phyloP scores from a whole-genome alignment of 2,113 vertebrate genomes.

The Carassius auratus region DNA sequence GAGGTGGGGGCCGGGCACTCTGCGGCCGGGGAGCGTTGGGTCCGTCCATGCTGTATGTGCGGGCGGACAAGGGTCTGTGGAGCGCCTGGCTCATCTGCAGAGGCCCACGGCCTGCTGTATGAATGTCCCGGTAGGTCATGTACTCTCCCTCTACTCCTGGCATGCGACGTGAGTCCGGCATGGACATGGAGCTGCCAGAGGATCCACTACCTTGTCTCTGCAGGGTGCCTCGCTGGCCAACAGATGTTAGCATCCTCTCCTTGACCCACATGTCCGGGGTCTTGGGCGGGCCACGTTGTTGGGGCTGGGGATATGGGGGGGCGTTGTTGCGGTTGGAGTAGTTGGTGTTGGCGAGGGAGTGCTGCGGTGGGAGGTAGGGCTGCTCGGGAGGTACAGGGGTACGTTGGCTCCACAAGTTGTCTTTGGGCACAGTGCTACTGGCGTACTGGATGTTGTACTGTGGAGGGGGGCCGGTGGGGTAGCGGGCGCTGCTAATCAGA shows the following conservation, averaged over 20 bases:
- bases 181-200: slow-evolving; percentile 80
- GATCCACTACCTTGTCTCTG: slow-evolving; percentile 89
- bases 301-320: slow-evolving; percentile 80
- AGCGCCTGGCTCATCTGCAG: slow-evolving; percentile 77
- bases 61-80: slow-evolving; percentile 94
- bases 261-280: slow-evolving; percentile 80
- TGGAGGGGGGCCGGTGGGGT: slow-evolving; percentile 75
- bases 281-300: slow-evolving; percentile 74
- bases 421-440: slow-evolving; percentile 83
- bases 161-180: slow-evolving; percentile 78
- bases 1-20: slow-evolving; percentile 79
- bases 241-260: slow-evolving; percentile 75
- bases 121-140: slow-evolving; percentile 91
- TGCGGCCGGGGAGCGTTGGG: slow-evolving; percentile 81
- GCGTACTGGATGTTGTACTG: slow-evolving; percentile 94
- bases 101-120: slow-evolving; percentile 83
- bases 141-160: slow-evolving; percentile 89
- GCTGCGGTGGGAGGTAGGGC: slow-evolving; percentile 80
- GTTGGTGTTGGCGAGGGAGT: slow-evolving; percentile 92
- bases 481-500: slow-evolving; percentile 65
- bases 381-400: slow-evolving; percentile 80
- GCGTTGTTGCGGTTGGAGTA: slow-evolving; percentile 96
- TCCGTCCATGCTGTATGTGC: slow-evolving; percentile 92
- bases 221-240: slow-evolving; percentile 79
- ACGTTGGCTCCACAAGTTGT: slow-evolving; percentile 86